Evolutionary conservation across 2,797 vertebrate genomes (phyloP).

Genomic region (Pogonophryne albipinna): DNA sequence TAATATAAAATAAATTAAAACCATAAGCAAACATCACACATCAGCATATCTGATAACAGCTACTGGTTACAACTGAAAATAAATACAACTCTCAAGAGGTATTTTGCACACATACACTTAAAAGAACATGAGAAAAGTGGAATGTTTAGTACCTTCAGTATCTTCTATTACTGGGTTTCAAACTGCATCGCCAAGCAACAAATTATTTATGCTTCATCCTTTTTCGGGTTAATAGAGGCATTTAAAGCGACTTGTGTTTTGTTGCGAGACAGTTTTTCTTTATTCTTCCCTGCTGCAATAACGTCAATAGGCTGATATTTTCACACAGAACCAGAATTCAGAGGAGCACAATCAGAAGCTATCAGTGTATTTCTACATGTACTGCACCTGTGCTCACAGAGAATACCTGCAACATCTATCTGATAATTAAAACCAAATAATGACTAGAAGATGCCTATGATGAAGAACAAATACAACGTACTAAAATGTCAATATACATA

Average conservation of each 20-base stretch:
- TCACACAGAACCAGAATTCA: constrained; percentile 68
- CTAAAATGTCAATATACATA: constrained; percentile 72
- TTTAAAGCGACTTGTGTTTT: constrained; percentile 55
- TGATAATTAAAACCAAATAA: constrained; percentile 68
- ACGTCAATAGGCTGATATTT: constrained; percentile 46
- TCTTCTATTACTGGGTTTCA: constrained; percentile 66
- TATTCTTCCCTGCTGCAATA: constrained; percentile 57
- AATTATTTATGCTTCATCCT: constrained; percentile 42
- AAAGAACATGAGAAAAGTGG: constrained; percentile 77
- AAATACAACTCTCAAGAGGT: constrained; percentile 76
- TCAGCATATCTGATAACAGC: constrained; percentile 76
- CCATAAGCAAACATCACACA: constrained; percentile 82
- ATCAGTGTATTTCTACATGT: constrained; percentile 68
- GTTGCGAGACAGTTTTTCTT: constrained; percentile 40
- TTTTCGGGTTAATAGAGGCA: constrained; percentile 49
- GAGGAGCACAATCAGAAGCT: constrained; percentile 72
- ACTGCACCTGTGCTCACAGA: constrained; percentile 70
- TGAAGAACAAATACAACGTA: constrained; percentile 66
- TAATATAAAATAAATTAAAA: constrained; percentile 84
- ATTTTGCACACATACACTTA: constrained; percentile 77
- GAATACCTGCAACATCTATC: constrained; percentile 75
- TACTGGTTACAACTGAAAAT: constrained; percentile 76
- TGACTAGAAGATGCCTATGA: constrained; percentile 69
- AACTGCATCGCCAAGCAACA: constrained; percentile 79
- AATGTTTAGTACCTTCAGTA: constrained; percentile 81